phyloP scores from a whole-genome alignment of 2,113 vertebrate species.

The Platichthys stellatus region DNA sequence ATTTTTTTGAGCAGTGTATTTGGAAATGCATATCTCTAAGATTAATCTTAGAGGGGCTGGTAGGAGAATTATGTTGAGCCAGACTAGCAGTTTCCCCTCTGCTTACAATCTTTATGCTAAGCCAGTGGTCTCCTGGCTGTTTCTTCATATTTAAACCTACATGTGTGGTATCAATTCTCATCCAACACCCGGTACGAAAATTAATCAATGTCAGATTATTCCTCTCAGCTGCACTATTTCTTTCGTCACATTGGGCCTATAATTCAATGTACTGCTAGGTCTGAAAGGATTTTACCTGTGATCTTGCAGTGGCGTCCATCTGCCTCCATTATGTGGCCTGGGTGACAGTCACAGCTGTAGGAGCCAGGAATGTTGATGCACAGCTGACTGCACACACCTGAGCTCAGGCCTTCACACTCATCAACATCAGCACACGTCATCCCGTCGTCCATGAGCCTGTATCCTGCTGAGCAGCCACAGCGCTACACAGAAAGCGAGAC shows the following conservation, averaged over 20 bases:
- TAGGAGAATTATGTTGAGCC: too few relatives aligned
- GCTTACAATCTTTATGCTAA: background rate
- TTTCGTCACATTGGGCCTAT: background rate
- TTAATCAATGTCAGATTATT: background rate
- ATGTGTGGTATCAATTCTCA: background rate
- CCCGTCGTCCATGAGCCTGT: conserved; percentile 69
- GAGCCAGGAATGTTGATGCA: conserved; percentile 86
- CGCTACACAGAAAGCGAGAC: conserved; percentile 67
- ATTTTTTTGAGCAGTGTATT: background rate
- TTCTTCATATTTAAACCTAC: background rate
- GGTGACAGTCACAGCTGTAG: conserved; percentile 85
- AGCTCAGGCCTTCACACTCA: conserved; percentile 77
- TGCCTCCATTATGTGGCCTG: conserved; percentile 85
- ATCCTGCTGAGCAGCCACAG: conserved; percentile 86
- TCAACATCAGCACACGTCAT: conserved; percentile 84
- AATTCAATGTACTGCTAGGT: too few relatives aligned
- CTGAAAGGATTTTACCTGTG: conserved; percentile 76
- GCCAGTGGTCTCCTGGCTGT: background rate
- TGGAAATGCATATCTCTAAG: too few relatives aligned
- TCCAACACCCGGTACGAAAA: background rate
- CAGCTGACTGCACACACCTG: conserved; percentile 85
- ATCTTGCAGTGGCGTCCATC: conserved; percentile 85
- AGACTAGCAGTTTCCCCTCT: background rate
- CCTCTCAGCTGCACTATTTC: background rate
- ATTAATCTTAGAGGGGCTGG: too few relatives aligned